Conservation (phyloP, 2,888 invertebrate genomes). For the Pemphredon lugubris region DNA sequence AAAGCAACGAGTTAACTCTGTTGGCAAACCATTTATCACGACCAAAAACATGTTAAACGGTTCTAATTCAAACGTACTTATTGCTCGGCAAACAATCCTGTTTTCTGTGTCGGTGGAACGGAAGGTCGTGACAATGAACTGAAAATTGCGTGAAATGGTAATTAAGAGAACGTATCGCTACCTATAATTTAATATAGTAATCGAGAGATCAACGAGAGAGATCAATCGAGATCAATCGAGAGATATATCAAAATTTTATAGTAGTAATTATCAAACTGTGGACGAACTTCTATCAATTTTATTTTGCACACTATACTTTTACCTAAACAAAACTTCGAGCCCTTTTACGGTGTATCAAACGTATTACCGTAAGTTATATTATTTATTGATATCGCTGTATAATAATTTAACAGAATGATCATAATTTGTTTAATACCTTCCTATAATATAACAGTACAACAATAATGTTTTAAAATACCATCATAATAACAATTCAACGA, state of each 20-base stretch:
- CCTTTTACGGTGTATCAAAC: too few relatives aligned
- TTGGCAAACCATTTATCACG: conserved; percentile 36
- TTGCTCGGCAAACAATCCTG: conserved; percentile 28
- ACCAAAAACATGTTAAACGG: conserved; percentile 26
- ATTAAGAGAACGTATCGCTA: background rate
- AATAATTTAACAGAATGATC: too few relatives aligned
- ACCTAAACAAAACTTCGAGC: too few relatives aligned
- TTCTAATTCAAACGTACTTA: conserved; percentile 35
- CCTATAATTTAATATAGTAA: background rate
- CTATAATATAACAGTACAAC: too few relatives aligned
- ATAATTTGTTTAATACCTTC: too few relatives aligned
- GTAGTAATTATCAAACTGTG: background rate
- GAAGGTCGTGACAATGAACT: background rate
- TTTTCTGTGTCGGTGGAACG: background rate
- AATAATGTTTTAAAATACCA: too few relatives aligned
- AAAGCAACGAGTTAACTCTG: conserved; percentile 26
- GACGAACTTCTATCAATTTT: too few relatives aligned
- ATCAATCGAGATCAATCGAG: background rate
- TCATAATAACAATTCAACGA: too few relatives aligned
- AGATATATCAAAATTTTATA: background rate
- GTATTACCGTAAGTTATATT: too few relatives aligned
- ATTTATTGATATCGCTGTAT: too few relatives aligned
- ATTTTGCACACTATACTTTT: too few relatives aligned
- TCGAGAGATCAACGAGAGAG: background rate
- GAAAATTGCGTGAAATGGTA: too few relatives aligned